Percentiles rank a stretch among this genome's conserved stretches.
These are phyloP conservation scores for Hemitrygon akajei DNA, from an alignment of 2,797 vertebrate species.

Conservation along the genomic window DNA sequence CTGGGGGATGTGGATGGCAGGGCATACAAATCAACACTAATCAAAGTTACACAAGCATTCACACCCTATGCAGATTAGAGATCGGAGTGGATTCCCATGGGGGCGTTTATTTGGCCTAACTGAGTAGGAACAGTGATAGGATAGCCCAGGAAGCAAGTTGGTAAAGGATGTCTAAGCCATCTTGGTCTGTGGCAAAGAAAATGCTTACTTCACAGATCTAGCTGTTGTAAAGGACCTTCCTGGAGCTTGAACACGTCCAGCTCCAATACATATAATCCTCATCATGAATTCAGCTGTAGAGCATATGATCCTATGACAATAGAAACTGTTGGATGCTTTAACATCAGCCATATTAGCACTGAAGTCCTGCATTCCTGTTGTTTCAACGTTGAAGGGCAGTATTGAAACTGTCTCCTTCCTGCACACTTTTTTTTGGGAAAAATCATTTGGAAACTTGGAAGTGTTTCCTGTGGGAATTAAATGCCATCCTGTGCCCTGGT, in stretches of 20 bases:
- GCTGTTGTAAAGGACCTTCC: background rate
- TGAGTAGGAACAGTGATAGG: background rate
- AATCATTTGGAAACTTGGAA: background rate
- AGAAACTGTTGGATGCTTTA: background rate
- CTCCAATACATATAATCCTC: background rate
- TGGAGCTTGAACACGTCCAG: too few species aligned
- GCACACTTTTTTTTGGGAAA: background rate
- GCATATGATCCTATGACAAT: background rate
- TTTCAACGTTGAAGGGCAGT: background rate
- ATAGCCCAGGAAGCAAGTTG: background rate
- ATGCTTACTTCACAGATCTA: background rate
- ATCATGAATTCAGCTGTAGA: background rate
- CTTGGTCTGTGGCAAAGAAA: background rate
- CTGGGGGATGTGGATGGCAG: background rate
- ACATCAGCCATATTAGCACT: background rate
- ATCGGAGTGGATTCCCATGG: background rate
- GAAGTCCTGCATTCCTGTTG: background rate
- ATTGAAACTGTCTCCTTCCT: background rate
- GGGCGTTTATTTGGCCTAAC: background rate
- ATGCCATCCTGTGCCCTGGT: background rate
- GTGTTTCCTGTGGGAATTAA: background rate
- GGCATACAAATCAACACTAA: too few species aligned
- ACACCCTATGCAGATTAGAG: background rate
- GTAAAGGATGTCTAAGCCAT: background rate
- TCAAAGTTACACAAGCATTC: background rate